Evolutionary conservation across 2,113 vertebrate species (phyloP).

Genomic region (Bothrops jararaca): DNA sequence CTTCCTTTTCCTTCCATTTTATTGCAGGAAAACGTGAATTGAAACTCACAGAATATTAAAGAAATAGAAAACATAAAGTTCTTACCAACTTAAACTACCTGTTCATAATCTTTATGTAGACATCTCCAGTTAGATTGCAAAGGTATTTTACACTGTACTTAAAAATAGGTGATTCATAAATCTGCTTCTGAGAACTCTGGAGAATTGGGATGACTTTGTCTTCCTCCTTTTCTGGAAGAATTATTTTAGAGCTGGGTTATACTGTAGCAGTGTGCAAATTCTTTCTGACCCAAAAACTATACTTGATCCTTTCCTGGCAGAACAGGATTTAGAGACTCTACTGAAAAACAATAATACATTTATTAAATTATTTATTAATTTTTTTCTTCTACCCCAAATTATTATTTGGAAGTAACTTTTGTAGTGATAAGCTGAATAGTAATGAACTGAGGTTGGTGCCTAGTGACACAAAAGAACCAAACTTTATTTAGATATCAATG

Average conservation of each 20-base stretch:
- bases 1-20: neutral
- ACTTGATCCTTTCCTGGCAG: neutral
- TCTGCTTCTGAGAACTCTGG: slow-evolving; percentile 40
- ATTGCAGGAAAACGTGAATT: neutral
- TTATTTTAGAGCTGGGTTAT: neutral
- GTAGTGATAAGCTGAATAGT: neutral
- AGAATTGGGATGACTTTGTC: slow-evolving; percentile 20
- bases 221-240: neutral
- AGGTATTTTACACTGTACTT: slow-evolving; percentile 31
- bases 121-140: neutral
- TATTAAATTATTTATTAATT: neutral
- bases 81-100: slow-evolving; percentile 4
- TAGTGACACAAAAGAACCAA: neutral
- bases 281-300: neutral
- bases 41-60: neutral
- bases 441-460: neutral
- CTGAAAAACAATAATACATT: neutral
- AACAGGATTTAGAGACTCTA: neutral
- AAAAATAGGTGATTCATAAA: slow-evolving; percentile 35
- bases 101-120: neutral
- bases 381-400: neutral
- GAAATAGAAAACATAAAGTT: slow-evolving; percentile 9
- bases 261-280: neutral
- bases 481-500: neutral
- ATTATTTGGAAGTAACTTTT: neutral